Conservation (phyloP, 2,113 vertebrate genomes). For the Agapornis roseicollis region DNA sequence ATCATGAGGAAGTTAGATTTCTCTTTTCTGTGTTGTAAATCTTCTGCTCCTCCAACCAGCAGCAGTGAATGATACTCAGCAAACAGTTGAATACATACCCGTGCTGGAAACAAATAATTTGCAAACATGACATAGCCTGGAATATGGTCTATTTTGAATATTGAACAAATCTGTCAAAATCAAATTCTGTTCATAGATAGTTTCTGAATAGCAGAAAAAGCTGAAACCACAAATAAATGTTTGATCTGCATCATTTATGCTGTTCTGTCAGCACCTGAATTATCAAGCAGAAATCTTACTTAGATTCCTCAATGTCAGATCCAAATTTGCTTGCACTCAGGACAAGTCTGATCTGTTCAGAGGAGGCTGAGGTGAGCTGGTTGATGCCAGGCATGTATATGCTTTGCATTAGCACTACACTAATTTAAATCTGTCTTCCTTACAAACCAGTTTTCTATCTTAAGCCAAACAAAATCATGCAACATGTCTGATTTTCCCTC, state of each 20-base stretch:
- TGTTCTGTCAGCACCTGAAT: not conserved
- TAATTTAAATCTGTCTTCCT: not conserved
- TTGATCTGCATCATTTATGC: not conserved
- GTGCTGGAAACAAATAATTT: not conserved
- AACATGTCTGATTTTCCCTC: not conserved
- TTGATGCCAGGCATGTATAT: not conserved
- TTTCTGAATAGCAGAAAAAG: slow-evolving; percentile 7
- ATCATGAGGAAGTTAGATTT: not conserved
- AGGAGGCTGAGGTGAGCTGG: not conserved
- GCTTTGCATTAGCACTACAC: not conserved
- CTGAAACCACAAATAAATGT: slow-evolving; percentile 25
- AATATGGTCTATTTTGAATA: slow-evolving; percentile 23
- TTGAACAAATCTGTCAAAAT: slow-evolving; percentile 45
- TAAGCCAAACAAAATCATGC: not conserved
- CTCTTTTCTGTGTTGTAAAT: not conserved
- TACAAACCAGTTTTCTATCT: not conserved
- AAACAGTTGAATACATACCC: not conserved
- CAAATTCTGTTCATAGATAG: slow-evolving; percentile 23
- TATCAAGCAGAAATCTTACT: not conserved
- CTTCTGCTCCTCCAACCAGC: not conserved
- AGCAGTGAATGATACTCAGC: not conserved
- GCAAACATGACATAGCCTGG: slow-evolving; percentile 7
- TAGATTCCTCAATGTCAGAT: slow-evolving; percentile 2
- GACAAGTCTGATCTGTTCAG: not conserved
- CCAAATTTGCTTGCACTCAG: not conserved